Conservation (phyloP, 64 coral and sea anemone genomes). For the Acropora tenuis region DNA sequence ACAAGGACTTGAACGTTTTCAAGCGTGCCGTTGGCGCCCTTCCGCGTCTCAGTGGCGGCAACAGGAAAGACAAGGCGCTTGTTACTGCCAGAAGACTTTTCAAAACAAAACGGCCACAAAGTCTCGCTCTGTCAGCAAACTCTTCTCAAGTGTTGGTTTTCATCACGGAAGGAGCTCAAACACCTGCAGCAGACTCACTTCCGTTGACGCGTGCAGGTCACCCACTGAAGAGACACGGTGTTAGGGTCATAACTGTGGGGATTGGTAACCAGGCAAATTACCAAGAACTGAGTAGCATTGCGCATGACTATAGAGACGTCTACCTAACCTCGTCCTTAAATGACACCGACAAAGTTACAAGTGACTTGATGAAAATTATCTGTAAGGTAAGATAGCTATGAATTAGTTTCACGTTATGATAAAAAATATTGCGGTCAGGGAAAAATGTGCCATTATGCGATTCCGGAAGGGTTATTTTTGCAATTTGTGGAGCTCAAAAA, state of each 20-base stretch:
- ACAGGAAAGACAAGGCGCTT: conserved; percentile 59
- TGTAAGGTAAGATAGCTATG: neutral
- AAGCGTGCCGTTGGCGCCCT: neutral
- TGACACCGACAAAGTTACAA: conserved; percentile 3
- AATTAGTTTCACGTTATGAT: no score
- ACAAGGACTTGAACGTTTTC: neutral
- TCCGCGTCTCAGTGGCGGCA: conserved; percentile 12
- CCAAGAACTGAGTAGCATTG: conserved; percentile 33
- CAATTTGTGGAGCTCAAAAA: no score
- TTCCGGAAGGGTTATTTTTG: no score
- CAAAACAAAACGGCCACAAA: conserved; percentile 2
- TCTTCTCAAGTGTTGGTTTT: conserved; percentile 47
- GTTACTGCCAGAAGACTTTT: conserved; percentile 39
- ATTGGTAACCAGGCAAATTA: conserved; percentile 20
- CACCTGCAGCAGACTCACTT: neutral
- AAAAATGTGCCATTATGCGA: no score
- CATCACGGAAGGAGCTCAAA: conserved; percentile 27
- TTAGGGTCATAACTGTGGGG: conserved; percentile 52
- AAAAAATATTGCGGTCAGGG: no score
- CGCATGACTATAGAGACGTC: conserved; percentile 13
- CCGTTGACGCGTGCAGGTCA: conserved; percentile 26
- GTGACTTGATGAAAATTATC: conserved; percentile 27
- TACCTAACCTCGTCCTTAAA: conserved; percentile 38
- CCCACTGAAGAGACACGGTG: conserved; percentile 37
- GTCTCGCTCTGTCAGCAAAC: neutral